Base-by-base conservation (phyloP, 2,797 vertebrate species). In the Pangasius krempfi region DNA sequence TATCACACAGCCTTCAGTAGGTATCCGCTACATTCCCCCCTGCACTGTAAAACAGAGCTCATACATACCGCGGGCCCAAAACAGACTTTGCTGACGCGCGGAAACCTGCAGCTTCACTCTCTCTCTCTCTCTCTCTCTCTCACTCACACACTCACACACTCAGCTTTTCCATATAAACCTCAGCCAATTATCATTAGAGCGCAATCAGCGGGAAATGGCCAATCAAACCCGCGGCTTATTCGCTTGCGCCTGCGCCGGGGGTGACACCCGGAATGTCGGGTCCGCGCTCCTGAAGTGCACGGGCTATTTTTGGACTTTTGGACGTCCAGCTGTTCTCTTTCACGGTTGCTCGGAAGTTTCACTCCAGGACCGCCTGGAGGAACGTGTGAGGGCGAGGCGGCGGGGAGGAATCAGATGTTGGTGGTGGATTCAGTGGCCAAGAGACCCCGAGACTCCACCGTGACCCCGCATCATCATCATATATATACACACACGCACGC, bases 1-100 rank as follows among this genome's bases (percentile, higher is more conserved):
- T 97, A 96, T 96, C 98, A 96, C 94, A 97, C 97, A 95, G 96
- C 95, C 95, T 96, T 96, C 97, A 95, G 94, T 96, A 96, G 94
- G 95, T 94, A 94, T 95, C 95, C 94, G 97, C 94, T 92, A 97
- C 97, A 98, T 99, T 98, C 98, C 97, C 96, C 95, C 93, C 91
- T 92, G 92, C 92, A 93, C 94, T 96, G 97, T 95, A 96, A 98
- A 95, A 94, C 93, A 94, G 94, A 92, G 92, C 95, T 97, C 97
- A 97, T 93, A 90, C 94, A 97, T 94, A 90, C 94, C 95, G 92
- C 90, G 91, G 93, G 82, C 92, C 92, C 60, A 94, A 92, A 94
- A 93, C 94, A 92, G 93, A 94, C 95, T 91, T 91, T 93, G 94
- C 92, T 94, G 94, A 90, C 95, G 89, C 92, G 92, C 90, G 91